phyloP scores from a whole-genome alignment of 2,888 invertebrate species.

The Cordylochernes scorpioides region DNA sequence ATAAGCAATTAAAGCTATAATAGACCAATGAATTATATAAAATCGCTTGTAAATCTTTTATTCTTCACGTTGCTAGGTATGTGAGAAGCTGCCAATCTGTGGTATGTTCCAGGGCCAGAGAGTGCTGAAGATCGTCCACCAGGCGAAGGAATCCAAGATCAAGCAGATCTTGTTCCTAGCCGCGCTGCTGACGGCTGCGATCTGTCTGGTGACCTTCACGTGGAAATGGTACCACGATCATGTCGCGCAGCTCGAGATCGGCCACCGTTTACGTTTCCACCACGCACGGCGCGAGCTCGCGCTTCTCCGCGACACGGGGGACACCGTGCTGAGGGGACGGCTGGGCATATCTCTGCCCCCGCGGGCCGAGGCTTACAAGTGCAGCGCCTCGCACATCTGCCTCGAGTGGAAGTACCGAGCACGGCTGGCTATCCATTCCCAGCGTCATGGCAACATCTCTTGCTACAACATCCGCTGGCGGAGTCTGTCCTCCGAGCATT shows the following conservation, averaged over 20 bases:
- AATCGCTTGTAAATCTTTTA: too few species aligned
- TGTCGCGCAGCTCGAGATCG: conserved; percentile 11
- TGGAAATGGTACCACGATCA: conserved; percentile 14
- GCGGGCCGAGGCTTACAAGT: conserved; percentile 12
- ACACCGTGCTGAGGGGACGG: conserved; percentile 9
- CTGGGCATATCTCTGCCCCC: conserved; percentile 11
- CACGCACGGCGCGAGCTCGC: conserved; percentile 9
- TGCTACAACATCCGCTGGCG: conserved; percentile 68
- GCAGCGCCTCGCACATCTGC: conserved; percentile 10
- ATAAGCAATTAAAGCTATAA: too few species aligned
- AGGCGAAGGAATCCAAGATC: too few species aligned
- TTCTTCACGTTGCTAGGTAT: too few species aligned
- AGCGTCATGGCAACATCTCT: conserved; percentile 7
- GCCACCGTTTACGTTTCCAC: conserved; percentile 11
- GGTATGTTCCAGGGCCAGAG: too few species aligned
- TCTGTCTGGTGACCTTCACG: conserved; percentile 12
- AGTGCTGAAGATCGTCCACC: too few species aligned
- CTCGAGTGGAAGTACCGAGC: conserved; percentile 15
- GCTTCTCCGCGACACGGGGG: conserved; percentile 10
- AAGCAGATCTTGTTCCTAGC: too few species aligned
- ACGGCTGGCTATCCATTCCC: conserved; percentile 9
- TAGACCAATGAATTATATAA: too few species aligned
- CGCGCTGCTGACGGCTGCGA: too few species aligned
- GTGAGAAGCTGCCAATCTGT: too few species aligned
- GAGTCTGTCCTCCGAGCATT: conserved; percentile 34